Conservation (phyloP, 37 sponge, comb jelly and placozoan species). For the Ephydatia muelleri region DNA sequence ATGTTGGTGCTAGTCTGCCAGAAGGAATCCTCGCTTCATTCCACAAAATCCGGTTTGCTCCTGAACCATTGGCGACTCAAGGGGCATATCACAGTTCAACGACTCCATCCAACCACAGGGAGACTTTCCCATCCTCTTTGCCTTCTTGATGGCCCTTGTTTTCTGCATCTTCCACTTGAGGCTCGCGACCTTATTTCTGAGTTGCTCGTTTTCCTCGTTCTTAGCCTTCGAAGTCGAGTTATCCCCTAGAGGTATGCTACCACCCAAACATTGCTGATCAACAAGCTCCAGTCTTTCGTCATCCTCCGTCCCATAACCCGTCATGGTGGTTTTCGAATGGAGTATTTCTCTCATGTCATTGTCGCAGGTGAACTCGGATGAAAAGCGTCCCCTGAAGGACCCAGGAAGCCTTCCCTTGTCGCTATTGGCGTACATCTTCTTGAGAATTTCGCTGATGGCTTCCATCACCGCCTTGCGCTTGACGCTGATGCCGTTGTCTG, state of each 20-base stretch:
- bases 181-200: constrained; percentile 55
- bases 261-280: not conserved
- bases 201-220: constrained; percentile 51
- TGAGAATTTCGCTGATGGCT: constrained; percentile 68
- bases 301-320: constrained; percentile 36
- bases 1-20: constrained; percentile 11
- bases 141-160: constrained; percentile 25
- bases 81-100: constrained; percentile 30
- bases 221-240: constrained; percentile 27
- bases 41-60: constrained; percentile 46
- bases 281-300: not conserved
- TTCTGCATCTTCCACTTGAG: constrained; percentile 66
- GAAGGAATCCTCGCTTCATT: constrained; percentile 59
- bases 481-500: constrained; percentile 63
- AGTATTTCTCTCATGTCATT: constrained; percentile 64
- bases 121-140: constrained; percentile 37
- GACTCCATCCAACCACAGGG: constrained; percentile 75
- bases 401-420: constrained; percentile 65
- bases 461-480: constrained; percentile 76
- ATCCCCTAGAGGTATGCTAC: not conserved
- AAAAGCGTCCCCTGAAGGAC: constrained; percentile 68
- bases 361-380: constrained; percentile 74
- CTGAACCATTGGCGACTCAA: constrained; percentile 6
- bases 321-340: constrained; percentile 69
- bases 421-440: constrained; percentile 70